Base-by-base conservation (phyloP, 2,888 invertebrate species). In the Clanis bilineata region DNA sequence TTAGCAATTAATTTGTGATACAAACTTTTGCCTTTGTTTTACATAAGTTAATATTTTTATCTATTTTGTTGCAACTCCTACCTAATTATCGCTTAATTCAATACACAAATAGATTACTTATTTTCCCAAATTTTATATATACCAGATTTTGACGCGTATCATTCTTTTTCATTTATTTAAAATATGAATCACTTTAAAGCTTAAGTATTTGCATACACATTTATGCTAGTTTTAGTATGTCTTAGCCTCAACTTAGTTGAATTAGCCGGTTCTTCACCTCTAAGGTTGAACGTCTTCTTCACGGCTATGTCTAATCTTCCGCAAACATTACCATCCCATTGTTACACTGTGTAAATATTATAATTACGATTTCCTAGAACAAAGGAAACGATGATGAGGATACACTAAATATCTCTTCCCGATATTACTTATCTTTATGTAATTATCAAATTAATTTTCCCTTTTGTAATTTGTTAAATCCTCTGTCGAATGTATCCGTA, bases 341-440 rank as follows among this genome's bases (percentile, higher is more conserved):
- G 51, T 51, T 51, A 18, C 18, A 32, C 32, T 28, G 9, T 51
- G 51, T 25, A 56, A 41, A 56, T 56, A 39, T 55, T 32, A 44
- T 9, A 62, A 62, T 65, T 57, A 54, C 2, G 10, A 45, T 59
- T 70, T 71, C 63, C 63, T 15, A 62, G 51, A 59, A 18, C 22
- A 12, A 62, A 65, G 70, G 68, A 69, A 63, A 65, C 62, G 59
- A 38, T 58, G 44, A 28, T 59, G 63, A 67, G 61, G 65, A 61
- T 64, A 66, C 1, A 56, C 10, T 36, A 58, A 63, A 63, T 61
- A 66, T 69, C 72, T 54, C 67, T 70, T 65, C 65, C 66, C 68
- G 51, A 60, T 25, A 58, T 51, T 7, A 7, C 9, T 28, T 28
- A 51, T 51, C 47, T 47, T 51, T 41, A 9, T 32, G 32, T 32